phyloP scores from a whole-genome alignment of 2,888 invertebrate species.

The Odontocolon sp. region DNA sequence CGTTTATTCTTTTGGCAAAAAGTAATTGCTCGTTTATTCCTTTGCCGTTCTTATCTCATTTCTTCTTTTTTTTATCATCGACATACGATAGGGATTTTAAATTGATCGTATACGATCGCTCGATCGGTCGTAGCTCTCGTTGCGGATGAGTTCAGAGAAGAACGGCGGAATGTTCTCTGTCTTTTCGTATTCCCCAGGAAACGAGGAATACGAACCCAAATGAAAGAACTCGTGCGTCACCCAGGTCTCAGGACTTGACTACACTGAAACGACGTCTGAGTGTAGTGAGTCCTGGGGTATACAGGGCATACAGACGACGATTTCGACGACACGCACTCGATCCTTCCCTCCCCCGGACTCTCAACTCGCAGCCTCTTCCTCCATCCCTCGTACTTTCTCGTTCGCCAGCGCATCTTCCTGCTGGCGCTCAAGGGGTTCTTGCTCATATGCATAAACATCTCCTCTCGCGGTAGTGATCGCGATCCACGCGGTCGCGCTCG shows the following conservation, averaged over 20 bases:
- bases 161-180: neutral
- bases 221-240: slow-evolving; percentile 11
- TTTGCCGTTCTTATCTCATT: slow-evolving; percentile 2
- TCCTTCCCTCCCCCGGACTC: slow-evolving; percentile 38
- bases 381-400: slow-evolving; percentile 25
- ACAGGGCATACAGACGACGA: neutral
- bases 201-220: neutral
- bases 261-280: too few relatives aligned
- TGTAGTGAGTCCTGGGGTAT: too few relatives aligned
- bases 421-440: slow-evolving; percentile 52
- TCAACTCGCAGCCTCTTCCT: slow-evolving; percentile 32
- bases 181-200: neutral
- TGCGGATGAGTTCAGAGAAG: neutral
- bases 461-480: slow-evolving; percentile 67
- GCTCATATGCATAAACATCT: slow-evolving; percentile 78
- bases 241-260: neutral
- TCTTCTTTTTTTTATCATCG: neutral
- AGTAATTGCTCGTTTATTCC: neutral
- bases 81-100: neutral
- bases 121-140: neutral
- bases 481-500: slow-evolving; percentile 57
- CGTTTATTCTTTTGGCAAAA: neutral
- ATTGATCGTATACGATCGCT: neutral
- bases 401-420: slow-evolving; percentile 41
- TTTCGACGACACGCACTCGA: slow-evolving; percentile 29